Conservation (phyloP, 1,140 invertebrate genomes). For the Lepeophtheirus salmonis region DNA sequence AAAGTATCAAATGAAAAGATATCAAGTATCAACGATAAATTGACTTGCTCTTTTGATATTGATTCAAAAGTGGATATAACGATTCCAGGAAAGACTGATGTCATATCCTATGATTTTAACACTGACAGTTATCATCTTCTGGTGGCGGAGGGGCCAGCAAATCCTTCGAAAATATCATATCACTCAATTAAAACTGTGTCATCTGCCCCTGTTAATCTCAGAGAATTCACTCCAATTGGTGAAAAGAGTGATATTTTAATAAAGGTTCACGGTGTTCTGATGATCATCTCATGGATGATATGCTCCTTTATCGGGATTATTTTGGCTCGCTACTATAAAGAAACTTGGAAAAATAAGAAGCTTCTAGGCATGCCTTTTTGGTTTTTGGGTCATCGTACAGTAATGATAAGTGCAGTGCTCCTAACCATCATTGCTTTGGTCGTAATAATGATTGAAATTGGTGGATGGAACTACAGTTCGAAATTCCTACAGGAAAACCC, state of each 20-base stretch:
- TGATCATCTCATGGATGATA: constrained; percentile 77
- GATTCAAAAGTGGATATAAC: not conserved
- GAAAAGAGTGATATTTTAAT: constrained; percentile 10
- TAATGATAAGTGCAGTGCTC: not conserved
- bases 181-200: constrained; percentile 1
- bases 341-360: constrained; percentile 62
- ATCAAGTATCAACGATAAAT: not conserved
- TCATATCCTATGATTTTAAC: not conserved
- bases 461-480: not conserved
- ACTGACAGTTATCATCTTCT: not conserved
- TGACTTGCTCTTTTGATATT: constrained; percentile 2
- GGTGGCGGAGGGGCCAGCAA: not conserved
- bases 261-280: constrained; percentile 56
- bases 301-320: constrained; percentile 69
- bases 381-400: constrained; percentile 37
- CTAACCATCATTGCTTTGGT: constrained; percentile 1
- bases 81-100: not conserved
- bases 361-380: constrained; percentile 77
- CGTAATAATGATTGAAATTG: not conserved
- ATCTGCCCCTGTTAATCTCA: not conserved
- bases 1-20: not conserved
- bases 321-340: constrained; percentile 70
- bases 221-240: not conserved
- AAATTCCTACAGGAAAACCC: constrained; percentile 1
- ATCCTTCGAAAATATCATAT: not conserved